Conservation (phyloP, 2,113 vertebrate species). For the Sialia sialis region DNA sequence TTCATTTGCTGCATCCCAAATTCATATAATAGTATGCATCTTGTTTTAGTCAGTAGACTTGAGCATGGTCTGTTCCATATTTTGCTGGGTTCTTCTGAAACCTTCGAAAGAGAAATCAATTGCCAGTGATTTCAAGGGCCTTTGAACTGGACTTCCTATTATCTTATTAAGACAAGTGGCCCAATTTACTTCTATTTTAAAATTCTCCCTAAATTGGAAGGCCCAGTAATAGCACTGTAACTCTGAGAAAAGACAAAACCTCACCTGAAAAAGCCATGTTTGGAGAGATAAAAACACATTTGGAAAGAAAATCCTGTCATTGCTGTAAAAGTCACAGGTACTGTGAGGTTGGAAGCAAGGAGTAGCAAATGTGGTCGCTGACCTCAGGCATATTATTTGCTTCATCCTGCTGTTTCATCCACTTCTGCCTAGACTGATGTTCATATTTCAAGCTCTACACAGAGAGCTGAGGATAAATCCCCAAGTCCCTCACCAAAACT, state of each 20-base stretch:
- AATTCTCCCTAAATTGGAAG: neutral
- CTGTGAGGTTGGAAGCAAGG: neutral
- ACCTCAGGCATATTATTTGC: neutral
- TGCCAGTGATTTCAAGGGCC: neutral
- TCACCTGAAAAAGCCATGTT: neutral
- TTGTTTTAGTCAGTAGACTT: neutral
- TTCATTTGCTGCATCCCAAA: neutral
- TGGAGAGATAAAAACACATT: neutral
- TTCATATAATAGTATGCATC: neutral
- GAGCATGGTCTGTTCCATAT: neutral
- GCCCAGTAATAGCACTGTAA: neutral
- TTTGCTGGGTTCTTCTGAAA: neutral
- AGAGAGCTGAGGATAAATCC: neutral
- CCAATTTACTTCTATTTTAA: neutral
- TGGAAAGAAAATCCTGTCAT: neutral
- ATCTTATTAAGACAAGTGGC: neutral
- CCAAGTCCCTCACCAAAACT: neutral
- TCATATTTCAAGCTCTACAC: neutral
- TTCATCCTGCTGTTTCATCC: neutral
- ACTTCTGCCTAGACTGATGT: neutral
- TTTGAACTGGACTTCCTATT: neutral
- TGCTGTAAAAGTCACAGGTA: neutral
- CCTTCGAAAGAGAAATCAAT: neutral
- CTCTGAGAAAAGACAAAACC: neutral
- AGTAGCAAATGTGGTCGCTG: neutral